Evolutionary conservation across 2,113 vertebrate genomes (phyloP), one percentile per base, ranked within the genome.

Genomic region (Chloropsis hardwickii): DNA sequence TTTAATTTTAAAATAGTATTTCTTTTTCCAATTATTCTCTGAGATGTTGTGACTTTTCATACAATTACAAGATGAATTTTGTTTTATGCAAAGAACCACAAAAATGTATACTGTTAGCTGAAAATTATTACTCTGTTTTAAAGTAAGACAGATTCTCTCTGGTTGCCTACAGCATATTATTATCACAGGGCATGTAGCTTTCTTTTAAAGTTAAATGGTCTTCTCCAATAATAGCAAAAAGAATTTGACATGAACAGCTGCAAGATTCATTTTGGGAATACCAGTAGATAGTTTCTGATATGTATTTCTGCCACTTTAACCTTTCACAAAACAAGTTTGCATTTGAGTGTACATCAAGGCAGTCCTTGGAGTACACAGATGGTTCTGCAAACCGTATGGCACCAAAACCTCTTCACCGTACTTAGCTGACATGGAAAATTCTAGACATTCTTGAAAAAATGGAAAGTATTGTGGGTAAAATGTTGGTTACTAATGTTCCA

Each of bases 291-390:
- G 21, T 23, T 95, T 94, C 79, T 69, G n/a, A 91, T 81, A 86
- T 50, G 47, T 51, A 67, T 92, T 95, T 88, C 58, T 91, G 22
- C 56, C 11, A 31, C 47, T 91, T 96, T 91, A 94, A 93, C 85
- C 81, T 95, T 97, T 95, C 61, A 74, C 27, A 97, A 98, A 97
- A 97, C 92, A 97, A 96, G 95, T 97, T 98, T 98, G 94, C 96
- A 97, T 97, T 96, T 97, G 76, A 95, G 85, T 94, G 96, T 96
- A 94, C 90, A 92, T 96, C 92, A 92, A 96, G 95, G 89, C 90
- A 84, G 92, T 97, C 98, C 97, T 97, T 80, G 58, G 98, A 98
- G 98, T 97, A 97, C 77, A 94, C 98, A 99, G 98, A 98, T 98
- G 98, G 97, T 97, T 96, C 96, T 96, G 90, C 85, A 96, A 96